Percentiles rank a stretch among this genome's conserved stretches.
These are phyloP conservation scores for Allolobophora icterica DNA, from an alignment of 2,888 invertebrate species.

Conservation along the genomic window DNA sequence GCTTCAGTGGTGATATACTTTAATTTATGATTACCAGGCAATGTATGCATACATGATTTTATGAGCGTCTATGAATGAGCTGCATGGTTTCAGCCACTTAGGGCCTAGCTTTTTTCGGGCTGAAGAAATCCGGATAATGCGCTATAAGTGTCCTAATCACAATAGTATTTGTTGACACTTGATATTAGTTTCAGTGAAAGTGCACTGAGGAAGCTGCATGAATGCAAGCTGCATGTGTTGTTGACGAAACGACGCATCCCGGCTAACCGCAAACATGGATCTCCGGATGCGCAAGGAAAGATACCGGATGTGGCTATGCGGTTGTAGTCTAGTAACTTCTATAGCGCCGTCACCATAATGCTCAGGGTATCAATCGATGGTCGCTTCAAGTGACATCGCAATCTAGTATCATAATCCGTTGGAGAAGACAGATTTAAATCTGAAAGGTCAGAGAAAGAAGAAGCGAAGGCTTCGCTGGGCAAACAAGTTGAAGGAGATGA, in stretches of 20 bases:
- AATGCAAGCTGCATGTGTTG: neutral
- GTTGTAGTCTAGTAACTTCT: no score
- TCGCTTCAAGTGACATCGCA: no score
- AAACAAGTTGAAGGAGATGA: no score
- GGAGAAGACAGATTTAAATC: no score
- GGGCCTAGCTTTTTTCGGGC: neutral
- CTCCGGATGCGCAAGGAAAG: neutral
- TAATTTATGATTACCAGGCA: no score
- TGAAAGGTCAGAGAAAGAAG: no score
- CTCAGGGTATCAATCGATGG: no score
- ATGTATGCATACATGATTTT: neutral
- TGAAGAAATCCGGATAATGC: no score
- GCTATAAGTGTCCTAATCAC: neutral
- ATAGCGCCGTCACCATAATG: no score
- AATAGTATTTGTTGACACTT: neutral
- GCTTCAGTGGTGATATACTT: neutral
- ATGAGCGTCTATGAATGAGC: neutral
- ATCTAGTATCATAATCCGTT: no score
- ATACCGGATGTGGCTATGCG: neutral
- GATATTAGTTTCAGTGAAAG: neutral
- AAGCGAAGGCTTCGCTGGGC: no score
- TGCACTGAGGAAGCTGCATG: neutral
- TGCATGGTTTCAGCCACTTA: neutral
- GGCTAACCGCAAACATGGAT: no score
- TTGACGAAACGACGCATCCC: neutral